Evolutionary conservation across 2,797 vertebrate species (phyloP), one percentile per base, ranked within the genome.

Genomic region (Phoxinus dragarum): DNA sequence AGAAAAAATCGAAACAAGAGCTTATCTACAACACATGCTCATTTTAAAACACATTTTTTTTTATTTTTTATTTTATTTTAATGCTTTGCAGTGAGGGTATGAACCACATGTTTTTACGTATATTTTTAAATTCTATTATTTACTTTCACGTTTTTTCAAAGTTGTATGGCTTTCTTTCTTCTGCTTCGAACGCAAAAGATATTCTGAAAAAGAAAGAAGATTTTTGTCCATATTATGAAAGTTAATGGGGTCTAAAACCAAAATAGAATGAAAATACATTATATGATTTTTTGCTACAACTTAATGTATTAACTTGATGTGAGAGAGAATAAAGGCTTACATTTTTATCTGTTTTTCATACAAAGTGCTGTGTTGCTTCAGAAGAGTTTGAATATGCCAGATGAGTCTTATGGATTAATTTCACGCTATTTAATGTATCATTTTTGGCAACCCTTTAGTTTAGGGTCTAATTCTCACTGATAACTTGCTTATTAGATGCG

Each of bases 1-100:
- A 64, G 16, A 73, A 74, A 81, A 66, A 40, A 64, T 77, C 47
- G 16, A 56, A 73, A 34, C 36, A 82, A 42, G 6, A 21, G 42
- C 73, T 68, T 76, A 42, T 34, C 2, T 42, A 42, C 5, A 27
- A 6, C 73, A 68, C 36, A 42, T 56, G 73, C 73, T 54, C 17
- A 67, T 76, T 84, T 75, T 66, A 27, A 74, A 49, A 21, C 12
- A 21, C 21, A 54, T 1, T 19, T 31, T 72, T 56, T 54, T 17
- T 3, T 0, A 8, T 6, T 3, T 5, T 19, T 3, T 16, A 16
- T 74, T 10, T 23, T 49, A 5, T 59, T 42, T 0, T 1, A 47
- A 2, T 64, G 21, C 31, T 52, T 61, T 23, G 42, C 21, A 10
- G 7, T 21, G 16, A 42, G 6, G 36, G 47, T 77, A 54, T 40